Percentiles rank a stretch among this genome's conserved stretches.
phyloP scores from a whole-genome alignment of 2,888 invertebrate species.

The Nephrocerus scutellatus region DNA sequence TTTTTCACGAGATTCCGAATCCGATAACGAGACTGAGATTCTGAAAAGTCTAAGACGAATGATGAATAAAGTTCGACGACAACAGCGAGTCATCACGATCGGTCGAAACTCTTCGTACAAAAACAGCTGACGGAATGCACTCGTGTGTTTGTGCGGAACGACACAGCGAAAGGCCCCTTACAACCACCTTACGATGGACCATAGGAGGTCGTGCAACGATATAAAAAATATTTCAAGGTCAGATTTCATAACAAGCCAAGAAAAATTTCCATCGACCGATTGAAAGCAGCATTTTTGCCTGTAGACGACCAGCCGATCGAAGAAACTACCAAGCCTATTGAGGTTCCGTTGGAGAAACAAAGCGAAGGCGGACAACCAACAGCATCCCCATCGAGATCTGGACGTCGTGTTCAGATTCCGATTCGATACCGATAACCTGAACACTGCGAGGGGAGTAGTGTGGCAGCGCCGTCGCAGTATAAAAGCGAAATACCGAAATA shows the following conservation, averaged over 20 bases:
- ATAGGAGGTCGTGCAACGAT: background rate
- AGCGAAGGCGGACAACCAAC: no score
- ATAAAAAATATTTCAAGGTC: conserved; percentile 1
- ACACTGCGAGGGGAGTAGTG: no score
- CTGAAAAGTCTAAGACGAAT: background rate
- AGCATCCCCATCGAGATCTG: no score
- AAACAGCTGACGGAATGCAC: background rate
- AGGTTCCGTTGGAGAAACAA: no score
- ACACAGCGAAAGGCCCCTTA: background rate
- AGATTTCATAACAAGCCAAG: background rate
- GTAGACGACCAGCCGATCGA: no score
- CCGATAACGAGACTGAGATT: background rate
- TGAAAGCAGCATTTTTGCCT: no score
- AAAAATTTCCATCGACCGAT: conserved; percentile 1
- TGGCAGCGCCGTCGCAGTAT: no score
- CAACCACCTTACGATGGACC: conserved; percentile 5
- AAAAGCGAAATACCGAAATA: no score
- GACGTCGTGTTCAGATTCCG: no score
- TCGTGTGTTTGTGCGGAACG: conserved; percentile 2
- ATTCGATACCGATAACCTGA: no score
- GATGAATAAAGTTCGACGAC: background rate
- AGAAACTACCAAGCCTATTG: no score
- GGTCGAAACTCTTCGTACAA: conserved; percentile 1
- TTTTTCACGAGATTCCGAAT: conserved; percentile 6
- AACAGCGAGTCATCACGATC: conserved; percentile 4